phyloP scores from a whole-genome alignment of 2,113 vertebrate species.

The Heterotilapia buettikoferi region DNA sequence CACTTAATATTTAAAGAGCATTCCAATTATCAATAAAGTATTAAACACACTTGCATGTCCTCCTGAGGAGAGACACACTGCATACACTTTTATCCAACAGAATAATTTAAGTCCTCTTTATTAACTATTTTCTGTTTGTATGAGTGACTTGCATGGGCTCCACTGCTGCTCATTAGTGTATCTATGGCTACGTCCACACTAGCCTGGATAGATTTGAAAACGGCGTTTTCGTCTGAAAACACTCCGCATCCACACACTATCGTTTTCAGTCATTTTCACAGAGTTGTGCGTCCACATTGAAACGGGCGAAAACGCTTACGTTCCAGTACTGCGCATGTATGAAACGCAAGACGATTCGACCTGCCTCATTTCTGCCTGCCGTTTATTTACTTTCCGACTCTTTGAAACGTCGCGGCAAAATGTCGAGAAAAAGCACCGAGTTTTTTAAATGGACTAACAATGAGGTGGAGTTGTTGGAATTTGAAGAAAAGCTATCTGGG shows the following conservation, averaged over 20 bases:
- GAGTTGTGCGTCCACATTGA: not conserved
- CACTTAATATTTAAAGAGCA: not conserved
- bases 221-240: not conserved
- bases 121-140: not conserved
- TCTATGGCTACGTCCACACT: not conserved
- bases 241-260: not conserved
- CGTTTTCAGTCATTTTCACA: not conserved
- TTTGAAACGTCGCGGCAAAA: fast-evolving
- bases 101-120: not conserved
- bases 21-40: not conserved
- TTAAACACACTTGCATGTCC: not conserved
- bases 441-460: not conserved
- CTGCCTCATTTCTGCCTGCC: not conserved
- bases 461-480: not conserved
- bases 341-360: not conserved
- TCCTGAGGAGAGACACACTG: not conserved
- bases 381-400: not conserved
- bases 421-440: fast-evolving
- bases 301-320: fast-evolving
- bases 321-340: not conserved
- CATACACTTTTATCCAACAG: not conserved
- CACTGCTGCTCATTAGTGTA: not conserved
- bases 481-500: not conserved
- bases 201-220: not conserved
- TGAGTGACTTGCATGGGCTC: not conserved